Evolutionary conservation across 2,113 vertebrate species (phyloP).

Genomic region (Poecile atricapillus): DNA sequence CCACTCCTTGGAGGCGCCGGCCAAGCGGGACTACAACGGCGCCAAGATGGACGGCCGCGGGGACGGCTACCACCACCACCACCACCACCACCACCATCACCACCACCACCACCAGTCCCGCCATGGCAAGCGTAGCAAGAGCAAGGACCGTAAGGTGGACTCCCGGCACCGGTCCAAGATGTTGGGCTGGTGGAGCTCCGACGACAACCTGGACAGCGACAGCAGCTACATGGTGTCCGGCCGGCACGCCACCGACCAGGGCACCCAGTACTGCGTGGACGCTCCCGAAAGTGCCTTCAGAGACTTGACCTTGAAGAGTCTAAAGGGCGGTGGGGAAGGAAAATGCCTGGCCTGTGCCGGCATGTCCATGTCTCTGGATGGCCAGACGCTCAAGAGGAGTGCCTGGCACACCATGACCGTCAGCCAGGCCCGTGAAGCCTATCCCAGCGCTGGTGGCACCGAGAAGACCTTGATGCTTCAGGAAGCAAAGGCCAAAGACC

Average conservation of each 20-base stretch:
- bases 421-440: slow-evolving; percentile 94
- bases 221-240: slow-evolving; percentile 89
- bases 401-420: slow-evolving; percentile 99
- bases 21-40: slow-evolving; percentile 92
- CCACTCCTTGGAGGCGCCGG: slow-evolving; percentile 92
- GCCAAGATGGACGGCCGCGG: slow-evolving; percentile 86
- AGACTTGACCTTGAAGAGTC: slow-evolving; percentile 94
- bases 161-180: slow-evolving; percentile 88
- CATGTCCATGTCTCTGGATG: slow-evolving; percentile 87
- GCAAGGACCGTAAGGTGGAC: slow-evolving; percentile 83
- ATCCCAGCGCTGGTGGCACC: slow-evolving; percentile 80
- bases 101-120: slow-evolving; percentile 87
- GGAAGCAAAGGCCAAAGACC: slow-evolving; percentile 91
- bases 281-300: slow-evolving; percentile 93
- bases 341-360: slow-evolving; percentile 94
- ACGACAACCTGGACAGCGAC: slow-evolving; percentile 98
- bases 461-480: slow-evolving; percentile 91
- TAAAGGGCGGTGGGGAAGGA: slow-evolving; percentile 82
- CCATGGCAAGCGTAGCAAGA: slow-evolving; percentile 91
- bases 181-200: slow-evolving; percentile 98
- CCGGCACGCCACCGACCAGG: slow-evolving; percentile 72
- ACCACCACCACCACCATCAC: slow-evolving; percentile 83
- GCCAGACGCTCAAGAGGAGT: slow-evolving; percentile 92
- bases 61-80: slow-evolving; percentile 83
- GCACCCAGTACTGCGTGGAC: slow-evolving; percentile 83